These are phyloP conservation scores for Leptinotarsa lineolata DNA, from an alignment of 1,140 invertebrate genomes.

Conservation along the genomic window DNA sequence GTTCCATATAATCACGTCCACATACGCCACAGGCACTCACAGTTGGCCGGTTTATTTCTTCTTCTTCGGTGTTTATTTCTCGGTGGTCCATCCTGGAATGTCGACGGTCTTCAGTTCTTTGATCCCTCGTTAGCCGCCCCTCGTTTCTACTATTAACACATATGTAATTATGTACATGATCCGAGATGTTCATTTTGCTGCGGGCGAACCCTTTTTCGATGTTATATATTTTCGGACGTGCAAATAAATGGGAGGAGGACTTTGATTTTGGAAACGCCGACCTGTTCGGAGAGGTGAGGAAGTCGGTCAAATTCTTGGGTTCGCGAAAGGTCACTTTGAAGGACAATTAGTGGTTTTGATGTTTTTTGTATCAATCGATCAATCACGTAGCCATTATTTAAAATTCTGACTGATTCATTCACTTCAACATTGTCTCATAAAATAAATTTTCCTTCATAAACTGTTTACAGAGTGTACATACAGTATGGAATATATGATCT, in stretches of 20 bases:
- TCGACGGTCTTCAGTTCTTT: constrained; percentile 17
- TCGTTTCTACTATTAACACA: constrained; percentile 27
- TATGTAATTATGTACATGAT: constrained; percentile 27
- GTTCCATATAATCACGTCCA: constrained; percentile 21
- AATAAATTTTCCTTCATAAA: too few species aligned
- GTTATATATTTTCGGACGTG: constrained; percentile 23
- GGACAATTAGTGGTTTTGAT: too few species aligned
- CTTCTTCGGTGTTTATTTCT: constrained; percentile 14
- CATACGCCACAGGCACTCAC: constrained; percentile 19
- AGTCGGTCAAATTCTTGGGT: neutral
- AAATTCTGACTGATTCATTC: too few species aligned
- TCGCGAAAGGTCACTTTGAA: too few species aligned
- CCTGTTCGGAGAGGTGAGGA: neutral
- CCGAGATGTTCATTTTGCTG: constrained; percentile 11
- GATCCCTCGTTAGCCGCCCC: constrained; percentile 19
- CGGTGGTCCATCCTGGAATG: constrained; percentile 27
- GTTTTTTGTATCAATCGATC: too few species aligned
- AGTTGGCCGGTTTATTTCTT: constrained; percentile 2
- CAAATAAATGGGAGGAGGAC: constrained; percentile 19
- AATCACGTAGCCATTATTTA: too few species aligned
- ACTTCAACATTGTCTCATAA: too few species aligned
- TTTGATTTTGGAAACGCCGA: neutral
- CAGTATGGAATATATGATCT: too few species aligned
- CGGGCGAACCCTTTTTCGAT: constrained; percentile 10
- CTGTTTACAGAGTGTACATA: too few species aligned